Evolutionary conservation across 1,140 invertebrate species (phyloP).

Genomic region (Zaprionus inermis): DNA sequence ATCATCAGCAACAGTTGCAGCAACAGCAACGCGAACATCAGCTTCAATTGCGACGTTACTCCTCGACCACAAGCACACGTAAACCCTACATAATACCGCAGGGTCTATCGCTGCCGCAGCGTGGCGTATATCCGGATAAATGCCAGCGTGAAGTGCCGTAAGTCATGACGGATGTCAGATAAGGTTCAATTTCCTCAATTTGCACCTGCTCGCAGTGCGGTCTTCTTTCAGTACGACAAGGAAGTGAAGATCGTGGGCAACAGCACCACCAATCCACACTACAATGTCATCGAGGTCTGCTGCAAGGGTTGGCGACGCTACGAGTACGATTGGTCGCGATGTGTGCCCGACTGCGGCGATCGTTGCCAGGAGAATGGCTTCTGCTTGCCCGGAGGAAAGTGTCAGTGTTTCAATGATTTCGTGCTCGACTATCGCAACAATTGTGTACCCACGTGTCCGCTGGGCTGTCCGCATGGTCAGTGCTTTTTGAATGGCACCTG

Average conservation of each 20-base stretch:
- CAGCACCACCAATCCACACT: constrained; percentile 52
- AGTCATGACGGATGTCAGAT: constrained; percentile 39
- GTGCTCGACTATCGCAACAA: constrained; percentile 84
- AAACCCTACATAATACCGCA: constrained; percentile 65
- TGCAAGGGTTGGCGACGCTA: constrained; percentile 87
- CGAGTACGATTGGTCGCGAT: constrained; percentile 85
- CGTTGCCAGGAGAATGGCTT: constrained; percentile 86
- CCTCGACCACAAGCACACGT: constrained; percentile 64
- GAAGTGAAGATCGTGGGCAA: constrained; percentile 74
- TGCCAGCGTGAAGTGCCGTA: constrained; percentile 81
- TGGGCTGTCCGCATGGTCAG: constrained; percentile 83
- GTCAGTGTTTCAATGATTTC: constrained; percentile 87
- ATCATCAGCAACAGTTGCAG: constrained; percentile 49
- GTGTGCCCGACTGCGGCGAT: constrained; percentile 86
- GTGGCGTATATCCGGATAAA: constrained; percentile 66
- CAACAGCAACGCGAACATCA: constrained; percentile 59
- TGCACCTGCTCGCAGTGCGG: constrained; percentile 42
- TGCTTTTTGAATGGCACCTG: constrained; percentile 84
- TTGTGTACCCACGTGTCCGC: constrained; percentile 77
- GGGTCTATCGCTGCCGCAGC: constrained; percentile 69
- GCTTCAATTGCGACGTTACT: constrained; percentile 51
- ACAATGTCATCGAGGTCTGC: constrained; percentile 85
- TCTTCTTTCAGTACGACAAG: constrained; percentile 79
- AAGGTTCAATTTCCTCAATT: background rate
- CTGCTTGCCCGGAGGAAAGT: constrained; percentile 86